phyloP scores from a whole-genome alignment of 1,140 invertebrate genomes.

The Apocrypta bakeri region DNA sequence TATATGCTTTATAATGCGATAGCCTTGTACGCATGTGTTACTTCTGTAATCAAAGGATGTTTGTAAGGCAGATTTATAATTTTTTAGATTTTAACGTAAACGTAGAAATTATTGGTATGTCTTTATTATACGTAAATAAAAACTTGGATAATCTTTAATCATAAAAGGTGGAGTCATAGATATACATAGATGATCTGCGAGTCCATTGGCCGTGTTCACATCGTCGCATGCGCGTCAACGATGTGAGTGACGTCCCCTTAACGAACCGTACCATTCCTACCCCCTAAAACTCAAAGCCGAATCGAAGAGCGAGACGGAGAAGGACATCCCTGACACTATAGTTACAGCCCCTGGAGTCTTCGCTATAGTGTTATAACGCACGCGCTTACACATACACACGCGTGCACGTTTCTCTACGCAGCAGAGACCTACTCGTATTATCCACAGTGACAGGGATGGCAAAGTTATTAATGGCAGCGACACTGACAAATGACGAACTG shows the following conservation, averaged over 20 bases:
- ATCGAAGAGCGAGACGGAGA: constrained; percentile 64
- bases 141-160: too few relatives aligned
- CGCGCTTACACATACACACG: background rate
- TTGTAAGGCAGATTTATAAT: too few relatives aligned
- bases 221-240: constrained; percentile 52
- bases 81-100: too few relatives aligned
- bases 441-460: constrained; percentile 74
- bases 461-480: constrained; percentile 75
- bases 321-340: constrained; percentile 67
- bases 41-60: too few relatives aligned
- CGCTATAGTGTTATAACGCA: constrained; percentile 24
- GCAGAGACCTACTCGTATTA: constrained; percentile 73
- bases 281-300: constrained; percentile 38
- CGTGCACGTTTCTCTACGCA: constrained; percentile 1
- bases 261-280: constrained; percentile 68
- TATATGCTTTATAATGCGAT: too few relatives aligned
- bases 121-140: too few relatives aligned
- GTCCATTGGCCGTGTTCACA: constrained; percentile 64
- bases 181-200: constrained; percentile 62
- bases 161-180: constrained; percentile 30
- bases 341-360: constrained; percentile 56
- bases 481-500: constrained; percentile 76
- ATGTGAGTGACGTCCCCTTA: constrained; percentile 73
- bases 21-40: too few relatives aligned
- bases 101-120: too few relatives aligned